phyloP scores from a whole-genome alignment of 2,888 invertebrate species.

The Hetaerina titia region DNA sequence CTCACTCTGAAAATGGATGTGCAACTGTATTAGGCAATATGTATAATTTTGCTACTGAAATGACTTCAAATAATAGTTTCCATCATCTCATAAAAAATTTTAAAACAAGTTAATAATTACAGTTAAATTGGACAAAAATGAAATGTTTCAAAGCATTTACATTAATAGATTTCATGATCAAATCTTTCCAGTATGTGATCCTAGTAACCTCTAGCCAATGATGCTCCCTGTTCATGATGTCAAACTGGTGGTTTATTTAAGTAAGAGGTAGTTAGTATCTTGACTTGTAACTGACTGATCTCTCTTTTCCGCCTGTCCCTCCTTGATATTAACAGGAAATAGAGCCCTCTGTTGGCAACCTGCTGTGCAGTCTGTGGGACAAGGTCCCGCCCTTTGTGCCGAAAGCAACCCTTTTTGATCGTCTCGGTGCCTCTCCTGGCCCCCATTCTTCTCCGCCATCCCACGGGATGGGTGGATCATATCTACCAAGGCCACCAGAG shows the following conservation, averaged over 20 bases:
- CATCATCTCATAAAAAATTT: too few relatives aligned
- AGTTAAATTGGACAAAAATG: too few relatives aligned
- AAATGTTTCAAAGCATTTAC: too few relatives aligned
- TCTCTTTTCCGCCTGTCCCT: neutral
- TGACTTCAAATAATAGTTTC: too few relatives aligned
- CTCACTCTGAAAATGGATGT: too few relatives aligned
- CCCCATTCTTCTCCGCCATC: slow-evolving; percentile 47
- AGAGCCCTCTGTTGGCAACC: slow-evolving; percentile 77
- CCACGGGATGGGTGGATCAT: neutral
- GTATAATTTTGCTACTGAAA: too few relatives aligned
- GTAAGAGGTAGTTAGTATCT: neutral
- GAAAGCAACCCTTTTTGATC: slow-evolving; percentile 54
- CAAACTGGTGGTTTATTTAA: neutral
- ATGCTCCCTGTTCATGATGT: too few relatives aligned
- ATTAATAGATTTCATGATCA: too few relatives aligned
- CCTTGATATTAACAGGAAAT: slow-evolving; percentile 75
- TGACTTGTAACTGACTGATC: neutral
- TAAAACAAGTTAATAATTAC: too few relatives aligned
- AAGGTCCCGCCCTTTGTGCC: slow-evolving; percentile 72
- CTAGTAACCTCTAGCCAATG: too few relatives aligned
- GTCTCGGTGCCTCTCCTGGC: slow-evolving; percentile 48
- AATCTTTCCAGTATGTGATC: too few relatives aligned
- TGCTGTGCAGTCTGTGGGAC: slow-evolving; percentile 77
- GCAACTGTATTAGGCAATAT: too few relatives aligned
- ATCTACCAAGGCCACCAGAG: neutral